Percentiles rank a stretch among this genome's conserved stretches.
These are phyloP conservation scores for Periophthalmodon schlosseri DNA, from an alignment of 2,113 vertebrate genomes.

Conservation along the genomic window DNA sequence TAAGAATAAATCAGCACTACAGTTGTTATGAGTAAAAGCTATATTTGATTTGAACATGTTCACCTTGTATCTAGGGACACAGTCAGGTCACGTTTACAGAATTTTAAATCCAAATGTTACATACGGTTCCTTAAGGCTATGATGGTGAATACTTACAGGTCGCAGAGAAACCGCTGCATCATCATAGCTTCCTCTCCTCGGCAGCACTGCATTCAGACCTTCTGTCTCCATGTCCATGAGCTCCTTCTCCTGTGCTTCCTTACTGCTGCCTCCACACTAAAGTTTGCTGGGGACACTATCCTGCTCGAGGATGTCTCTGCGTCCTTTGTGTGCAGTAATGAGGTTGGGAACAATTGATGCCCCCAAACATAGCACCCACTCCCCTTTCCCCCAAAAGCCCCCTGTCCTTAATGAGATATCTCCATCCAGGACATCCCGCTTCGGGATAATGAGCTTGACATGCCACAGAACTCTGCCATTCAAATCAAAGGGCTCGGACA, in stretches of 20 bases:
- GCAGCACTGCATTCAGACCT: conserved; percentile 21
- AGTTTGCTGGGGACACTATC: background rate
- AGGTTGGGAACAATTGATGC: conserved; percentile 62
- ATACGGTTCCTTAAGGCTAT: background rate
- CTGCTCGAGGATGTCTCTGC: background rate
- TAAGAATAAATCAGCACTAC: too few relatives aligned
- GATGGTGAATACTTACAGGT: conserved; percentile 67
- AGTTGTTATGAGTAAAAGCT: too few relatives aligned
- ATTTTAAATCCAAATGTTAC: too few relatives aligned
- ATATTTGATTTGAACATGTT: too few relatives aligned
- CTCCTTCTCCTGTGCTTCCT: conserved; percentile 3
- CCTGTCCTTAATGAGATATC: conserved; percentile 54
- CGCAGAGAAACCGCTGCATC: conserved; percentile 54
- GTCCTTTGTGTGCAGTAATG: conserved; percentile 59
- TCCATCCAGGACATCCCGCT: conserved; percentile 42
- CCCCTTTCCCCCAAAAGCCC: background rate
- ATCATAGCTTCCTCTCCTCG: conserved; percentile 75
- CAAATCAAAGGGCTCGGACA: conserved; percentile 16
- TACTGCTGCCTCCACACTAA: background rate
- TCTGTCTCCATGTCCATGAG: conserved; percentile 35
- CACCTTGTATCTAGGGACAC: too few relatives aligned
- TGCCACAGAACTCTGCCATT: conserved; percentile 8
- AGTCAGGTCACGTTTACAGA: too few relatives aligned
- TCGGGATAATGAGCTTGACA: conserved; percentile 50
- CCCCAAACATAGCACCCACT: conserved; percentile 26